Evolutionary conservation across 2,888 invertebrate genomes (phyloP).

Genomic region (Syritta pipiens): DNA sequence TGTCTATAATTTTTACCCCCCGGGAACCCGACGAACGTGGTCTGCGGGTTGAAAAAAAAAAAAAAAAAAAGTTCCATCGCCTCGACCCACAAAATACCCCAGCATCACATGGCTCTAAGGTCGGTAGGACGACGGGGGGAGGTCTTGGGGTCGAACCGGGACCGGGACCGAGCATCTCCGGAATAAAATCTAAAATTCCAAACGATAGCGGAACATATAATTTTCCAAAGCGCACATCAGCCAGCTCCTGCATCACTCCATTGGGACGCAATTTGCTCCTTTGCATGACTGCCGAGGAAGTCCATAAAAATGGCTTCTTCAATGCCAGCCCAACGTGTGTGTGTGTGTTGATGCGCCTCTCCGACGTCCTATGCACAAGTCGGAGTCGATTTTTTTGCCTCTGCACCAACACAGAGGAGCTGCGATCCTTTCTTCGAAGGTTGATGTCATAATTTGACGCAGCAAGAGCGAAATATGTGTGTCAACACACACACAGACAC

Average conservation of each 20-base stretch:
- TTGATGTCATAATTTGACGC: constrained; percentile 67
- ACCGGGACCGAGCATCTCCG: constrained; percentile 7
- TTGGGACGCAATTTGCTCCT: constrained; percentile 68
- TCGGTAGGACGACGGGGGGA: not conserved
- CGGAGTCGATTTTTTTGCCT: not conserved
- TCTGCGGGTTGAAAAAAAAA: constrained; percentile 27
- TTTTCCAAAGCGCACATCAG: constrained; percentile 64
- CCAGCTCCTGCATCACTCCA: constrained; percentile 64
- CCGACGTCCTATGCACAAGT: no score
- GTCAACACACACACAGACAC: constrained; percentile 49
- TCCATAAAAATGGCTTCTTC: constrained; percentile 62
- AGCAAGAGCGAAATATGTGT: constrained; percentile 58
- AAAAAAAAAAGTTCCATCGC: constrained; percentile 19
- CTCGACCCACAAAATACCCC: constrained; percentile 39
- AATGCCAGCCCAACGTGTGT: constrained; percentile 18
- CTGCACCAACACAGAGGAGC: constrained; percentile 20
- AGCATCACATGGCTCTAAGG: constrained; percentile 14
- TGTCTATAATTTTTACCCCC: constrained; percentile 36
- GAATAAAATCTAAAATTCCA: constrained; percentile 68
- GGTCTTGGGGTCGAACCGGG: not conserved
- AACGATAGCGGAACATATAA: constrained; percentile 68
- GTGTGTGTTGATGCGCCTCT: constrained; percentile 1
- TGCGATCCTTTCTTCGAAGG: constrained; percentile 49
- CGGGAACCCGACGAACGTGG: constrained; percentile 47
- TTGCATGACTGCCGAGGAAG: constrained; percentile 58